Evolutionary conservation across 1,140 invertebrate genomes (phyloP).

Genomic region (Brachionus koreanus): DNA sequence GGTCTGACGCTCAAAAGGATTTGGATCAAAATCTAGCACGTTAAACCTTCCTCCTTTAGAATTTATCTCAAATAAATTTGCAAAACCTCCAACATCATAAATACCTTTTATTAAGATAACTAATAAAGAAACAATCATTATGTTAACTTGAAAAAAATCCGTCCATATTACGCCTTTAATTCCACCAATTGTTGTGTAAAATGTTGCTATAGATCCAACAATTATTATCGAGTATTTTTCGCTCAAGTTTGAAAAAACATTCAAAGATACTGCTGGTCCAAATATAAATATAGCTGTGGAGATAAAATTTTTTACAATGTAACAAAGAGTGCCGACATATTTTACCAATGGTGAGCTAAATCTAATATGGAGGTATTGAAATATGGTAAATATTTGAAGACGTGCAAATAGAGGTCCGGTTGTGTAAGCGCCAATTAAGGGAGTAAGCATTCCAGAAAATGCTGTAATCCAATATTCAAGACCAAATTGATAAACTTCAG

Average conservation of each 20-base stretch:
- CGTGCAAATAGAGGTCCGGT: not conserved
- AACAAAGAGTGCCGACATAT: slow-evolving; percentile 48
- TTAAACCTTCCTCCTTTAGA: slow-evolving; percentile 23
- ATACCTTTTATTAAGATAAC: slow-evolving; percentile 60
- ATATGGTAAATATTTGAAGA: not conserved
- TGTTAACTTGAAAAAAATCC: slow-evolving; percentile 77
- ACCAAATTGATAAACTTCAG: slow-evolving; percentile 62
- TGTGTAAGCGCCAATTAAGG: not conserved
- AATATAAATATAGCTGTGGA: slow-evolving; percentile 89
- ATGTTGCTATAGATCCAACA: slow-evolving; percentile 72
- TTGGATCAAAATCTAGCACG: slow-evolving; percentile 29
- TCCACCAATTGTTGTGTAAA: slow-evolving; percentile 45
- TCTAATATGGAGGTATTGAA: not conserved
- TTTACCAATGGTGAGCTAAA: slow-evolving; percentile 38
- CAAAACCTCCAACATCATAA: slow-evolving; percentile 25
- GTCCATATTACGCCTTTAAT: slow-evolving; percentile 63
- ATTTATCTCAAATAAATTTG: not conserved
- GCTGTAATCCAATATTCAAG: slow-evolving; percentile 67
- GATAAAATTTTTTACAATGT: slow-evolving; percentile 63
- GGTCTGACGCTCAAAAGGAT: slow-evolving; percentile 48
- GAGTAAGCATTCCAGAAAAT: not conserved
- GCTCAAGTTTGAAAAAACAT: slow-evolving; percentile 76
- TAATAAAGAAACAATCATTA: slow-evolving; percentile 78
- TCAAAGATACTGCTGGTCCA: slow-evolving; percentile 82
- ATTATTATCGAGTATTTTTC: slow-evolving; percentile 71